Base-by-base conservation (phyloP, 1,140 invertebrate genomes). In the Saccostrea echinata region DNA sequence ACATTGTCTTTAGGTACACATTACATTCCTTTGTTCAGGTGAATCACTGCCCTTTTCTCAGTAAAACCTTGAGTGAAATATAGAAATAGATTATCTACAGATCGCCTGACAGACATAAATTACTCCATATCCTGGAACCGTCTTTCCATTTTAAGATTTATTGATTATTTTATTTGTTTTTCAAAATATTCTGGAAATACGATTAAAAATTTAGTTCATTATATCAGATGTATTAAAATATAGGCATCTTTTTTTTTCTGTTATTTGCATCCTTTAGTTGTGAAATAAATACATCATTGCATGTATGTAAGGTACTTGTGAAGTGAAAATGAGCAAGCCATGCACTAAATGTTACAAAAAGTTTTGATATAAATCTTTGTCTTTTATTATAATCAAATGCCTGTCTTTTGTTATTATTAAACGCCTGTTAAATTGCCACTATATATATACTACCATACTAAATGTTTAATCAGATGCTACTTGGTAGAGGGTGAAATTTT, bases 141-240 rank as follows among this genome's bases (percentile, higher is more conserved):
- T 76, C 30, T 2, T 12, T 33, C 12, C 30, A 27, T 76, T 76
- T 61, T 30, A 27, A 76, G 68, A 76, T 76, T 33, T 76, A 30
- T 76, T 76, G 68, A 76, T 33, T 27, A 27, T 76, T 27, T 76
- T 76, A 9, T 76, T 76, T 76, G 27, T 33, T 33, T 76, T 76
- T 30, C 68, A 30, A 30, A 76, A 76, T 76, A 76, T 76, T 11
- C 16, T 13, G 30, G 13, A 21, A 61, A 61, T 4, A n/a, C 16
- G 18, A 16, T 61, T 61, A n/a, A 61, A 21, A 57, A 57, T 16
- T 57, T 18, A 21, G 13, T 57, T 13, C 55, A 57, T 9, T 57
- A 57, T 13, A 43, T 43, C 43, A 43, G 6, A 9, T 4, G 43
- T 43, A 43, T 8, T 9, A 43, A 43, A 43, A 43, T 43, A 43